These are phyloP conservation scores for Halcyon malimbica DNA, from an alignment of 2,113 vertebrate genomes.

Conservation along the genomic window DNA sequence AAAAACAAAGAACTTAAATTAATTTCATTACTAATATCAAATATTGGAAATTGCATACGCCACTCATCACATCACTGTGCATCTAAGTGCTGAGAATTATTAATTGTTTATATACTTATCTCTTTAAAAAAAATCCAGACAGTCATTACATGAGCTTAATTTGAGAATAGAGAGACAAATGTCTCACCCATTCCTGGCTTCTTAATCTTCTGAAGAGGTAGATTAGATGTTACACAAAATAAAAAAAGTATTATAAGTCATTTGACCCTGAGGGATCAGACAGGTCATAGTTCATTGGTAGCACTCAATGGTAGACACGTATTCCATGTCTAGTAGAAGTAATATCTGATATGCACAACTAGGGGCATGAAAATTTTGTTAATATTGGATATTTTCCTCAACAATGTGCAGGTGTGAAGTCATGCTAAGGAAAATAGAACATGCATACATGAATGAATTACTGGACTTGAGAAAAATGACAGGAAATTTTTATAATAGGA, in stretches of 20 bases:
- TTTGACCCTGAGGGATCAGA: background rate
- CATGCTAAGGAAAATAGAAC: background rate
- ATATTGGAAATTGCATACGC: background rate
- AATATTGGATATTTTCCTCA: background rate
- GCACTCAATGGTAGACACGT: background rate
- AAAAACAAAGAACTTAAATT: background rate
- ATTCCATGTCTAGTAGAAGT: background rate
- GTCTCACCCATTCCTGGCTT: background rate
- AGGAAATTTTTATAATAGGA: background rate
- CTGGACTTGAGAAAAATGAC: background rate
- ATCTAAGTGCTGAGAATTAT: background rate
- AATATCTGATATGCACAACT: background rate
- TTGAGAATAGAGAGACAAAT: background rate
- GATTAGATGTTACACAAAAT: background rate
- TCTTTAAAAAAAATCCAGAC: background rate
- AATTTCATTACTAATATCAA: background rate
- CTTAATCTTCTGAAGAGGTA: background rate
- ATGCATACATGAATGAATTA: background rate
- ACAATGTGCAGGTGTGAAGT: background rate
- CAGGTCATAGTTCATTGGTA: background rate
- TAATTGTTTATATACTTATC: background rate
- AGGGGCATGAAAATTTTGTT: background rate
- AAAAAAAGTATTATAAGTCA: background rate
- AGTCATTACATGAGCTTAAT: background rate
- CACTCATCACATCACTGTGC: background rate